Evolutionary conservation across 2,888 invertebrate species (phyloP).

Genomic region (Nasonovia ribisnigri): DNA sequence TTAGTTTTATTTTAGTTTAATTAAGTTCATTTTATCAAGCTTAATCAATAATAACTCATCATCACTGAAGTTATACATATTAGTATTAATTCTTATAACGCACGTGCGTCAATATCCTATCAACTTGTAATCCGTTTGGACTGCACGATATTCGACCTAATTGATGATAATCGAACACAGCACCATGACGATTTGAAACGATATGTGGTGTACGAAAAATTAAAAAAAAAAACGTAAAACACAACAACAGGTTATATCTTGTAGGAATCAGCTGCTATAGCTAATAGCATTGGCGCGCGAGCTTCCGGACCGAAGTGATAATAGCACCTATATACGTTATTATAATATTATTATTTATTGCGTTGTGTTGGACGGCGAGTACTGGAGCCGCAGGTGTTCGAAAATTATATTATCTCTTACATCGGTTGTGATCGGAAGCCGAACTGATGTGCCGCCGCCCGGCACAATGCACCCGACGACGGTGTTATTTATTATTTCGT

Average conservation of each 20-base stretch:
- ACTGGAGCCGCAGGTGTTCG: background rate
- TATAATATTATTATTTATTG: background rate
- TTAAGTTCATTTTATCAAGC: too few species aligned
- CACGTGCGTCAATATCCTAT: too few species aligned
- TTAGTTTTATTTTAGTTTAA: too few species aligned
- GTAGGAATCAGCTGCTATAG: background rate
- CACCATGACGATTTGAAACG: background rate
- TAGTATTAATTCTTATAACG: background rate
- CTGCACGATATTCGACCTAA: background rate
- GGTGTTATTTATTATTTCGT: slow-evolving; percentile 25
- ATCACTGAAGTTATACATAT: background rate
- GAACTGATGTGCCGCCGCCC: background rate
- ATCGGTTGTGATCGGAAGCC: background rate
- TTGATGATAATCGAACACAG: background rate
- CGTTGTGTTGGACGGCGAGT: background rate
- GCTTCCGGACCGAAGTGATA: background rate
- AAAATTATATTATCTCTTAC: background rate
- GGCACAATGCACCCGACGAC: background rate
- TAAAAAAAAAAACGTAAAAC: background rate
- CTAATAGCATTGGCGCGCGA: background rate
- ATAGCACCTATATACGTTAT: background rate
- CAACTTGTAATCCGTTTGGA: background rate
- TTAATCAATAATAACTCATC: background rate
- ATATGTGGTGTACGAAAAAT: background rate
- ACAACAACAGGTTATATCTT: background rate